Percentiles rank a stretch among this genome's conserved stretches.
Conservation (phyloP, 2,888 invertebrate genomes). For the Spodoptera exigua region DNA sequence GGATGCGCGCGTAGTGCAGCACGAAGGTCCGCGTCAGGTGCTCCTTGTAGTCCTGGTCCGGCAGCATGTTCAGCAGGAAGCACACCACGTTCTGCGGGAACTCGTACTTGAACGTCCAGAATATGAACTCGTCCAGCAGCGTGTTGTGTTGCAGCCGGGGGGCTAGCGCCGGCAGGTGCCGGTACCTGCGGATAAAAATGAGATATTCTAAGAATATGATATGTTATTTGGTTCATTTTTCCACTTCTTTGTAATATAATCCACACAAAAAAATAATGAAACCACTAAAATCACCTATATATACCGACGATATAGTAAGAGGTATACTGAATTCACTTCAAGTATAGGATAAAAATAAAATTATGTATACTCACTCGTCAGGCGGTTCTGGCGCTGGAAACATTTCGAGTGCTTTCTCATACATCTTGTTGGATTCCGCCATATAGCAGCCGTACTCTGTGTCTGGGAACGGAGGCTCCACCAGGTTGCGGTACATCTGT, state of each 20-base stretch:
- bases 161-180: slow-evolving; percentile 94
- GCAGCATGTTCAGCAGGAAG: slow-evolving; percentile 97
- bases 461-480: slow-evolving; percentile 91
- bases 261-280: no score
- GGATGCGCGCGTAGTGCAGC: slow-evolving; percentile 98
- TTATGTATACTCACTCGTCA: slow-evolving; percentile 78
- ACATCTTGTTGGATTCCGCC: slow-evolving; percentile 92
- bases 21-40: slow-evolving; percentile 98
- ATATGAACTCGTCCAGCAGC: slow-evolving; percentile 97
- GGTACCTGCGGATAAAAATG: slow-evolving; percentile 91
- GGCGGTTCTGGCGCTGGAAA: slow-evolving; percentile 91
- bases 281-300: no score
- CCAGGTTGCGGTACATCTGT: slow-evolving; percentile 92
- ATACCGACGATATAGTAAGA: no score
- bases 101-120: slow-evolving; percentile 99
- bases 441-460: slow-evolving; percentile 93
- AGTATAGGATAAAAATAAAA: no score
- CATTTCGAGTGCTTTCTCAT: slow-evolving; percentile 94
- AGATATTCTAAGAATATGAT: slow-evolving; percentile 24
- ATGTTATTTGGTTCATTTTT: no score
- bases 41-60: slow-evolving; percentile 98
- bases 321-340: no score
- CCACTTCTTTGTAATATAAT: no score
- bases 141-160: slow-evolving; percentile 94
- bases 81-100: slow-evolving; percentile 99